These are phyloP conservation scores for Epirrhoe tristata DNA, from an alignment of 2,888 invertebrate species.

Conservation along the genomic window DNA sequence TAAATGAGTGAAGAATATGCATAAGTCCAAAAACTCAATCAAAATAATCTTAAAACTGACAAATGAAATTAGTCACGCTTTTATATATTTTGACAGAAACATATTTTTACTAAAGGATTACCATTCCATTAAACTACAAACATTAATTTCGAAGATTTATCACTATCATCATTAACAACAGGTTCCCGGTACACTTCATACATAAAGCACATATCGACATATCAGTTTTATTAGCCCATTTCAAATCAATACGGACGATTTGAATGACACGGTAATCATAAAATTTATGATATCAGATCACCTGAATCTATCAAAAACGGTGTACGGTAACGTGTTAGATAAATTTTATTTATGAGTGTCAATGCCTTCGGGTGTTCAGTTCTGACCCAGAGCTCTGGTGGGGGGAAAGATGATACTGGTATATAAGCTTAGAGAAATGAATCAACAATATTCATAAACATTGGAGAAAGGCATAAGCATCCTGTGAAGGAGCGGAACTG, in stretches of 20 bases:
- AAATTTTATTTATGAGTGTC: conserved; percentile 73
- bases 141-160: conserved; percentile 17
- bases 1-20: too few species aligned
- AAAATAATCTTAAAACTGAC: too few species aligned
- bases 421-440: conserved; percentile 76
- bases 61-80: too few species aligned
- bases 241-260: conserved; percentile 49
- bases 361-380: conserved; percentile 64
- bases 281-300: conserved; percentile 66
- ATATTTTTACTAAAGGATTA: background rate
- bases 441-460: conserved; percentile 69
- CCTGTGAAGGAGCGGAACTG: conserved; percentile 48
- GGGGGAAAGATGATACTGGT: conserved; percentile 68
- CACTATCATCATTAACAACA: conserved; percentile 14
- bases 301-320: conserved; percentile 60
- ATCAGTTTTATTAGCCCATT: conserved; percentile 49
- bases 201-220: conserved; percentile 3
- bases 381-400: conserved; percentile 69
- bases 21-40: too few species aligned
- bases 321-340: conserved; percentile 72
- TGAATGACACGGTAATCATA: conserved; percentile 48
- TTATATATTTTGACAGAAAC: background rate
- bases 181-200: conserved; percentile 10
- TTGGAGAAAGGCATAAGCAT: conserved; percentile 65
- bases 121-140: background rate